phyloP scores from a whole-genome alignment of 2,113 vertebrate species.

The Lanius ludovicianus region DNA sequence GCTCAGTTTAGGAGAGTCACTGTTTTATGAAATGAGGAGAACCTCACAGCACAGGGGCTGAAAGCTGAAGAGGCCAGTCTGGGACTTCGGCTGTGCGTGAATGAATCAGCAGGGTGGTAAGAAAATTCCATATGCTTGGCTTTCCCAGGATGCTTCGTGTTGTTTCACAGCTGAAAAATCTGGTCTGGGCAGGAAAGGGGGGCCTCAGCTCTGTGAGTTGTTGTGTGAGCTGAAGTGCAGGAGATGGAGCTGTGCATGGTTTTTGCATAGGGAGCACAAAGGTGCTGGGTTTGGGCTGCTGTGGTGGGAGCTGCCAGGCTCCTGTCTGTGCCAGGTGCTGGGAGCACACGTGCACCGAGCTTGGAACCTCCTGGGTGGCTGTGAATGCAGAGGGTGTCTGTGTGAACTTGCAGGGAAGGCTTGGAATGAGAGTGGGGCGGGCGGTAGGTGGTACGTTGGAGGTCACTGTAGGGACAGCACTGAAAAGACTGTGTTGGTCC shows the following conservation, averaged over 20 bases:
- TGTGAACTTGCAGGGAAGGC: neutral
- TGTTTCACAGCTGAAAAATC: conserved; percentile 8
- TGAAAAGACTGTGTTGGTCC: neutral
- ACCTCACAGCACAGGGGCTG: neutral
- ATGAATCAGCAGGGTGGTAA: neutral
- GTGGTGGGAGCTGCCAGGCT: neutral
- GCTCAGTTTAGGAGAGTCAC: neutral
- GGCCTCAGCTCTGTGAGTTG: neutral
- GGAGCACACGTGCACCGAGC: fast-evolving
- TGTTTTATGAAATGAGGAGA: neutral
- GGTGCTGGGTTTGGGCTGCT: neutral
- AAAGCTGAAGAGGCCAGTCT: neutral
- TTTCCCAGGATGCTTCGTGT: neutral
- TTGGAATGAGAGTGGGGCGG: neutral
- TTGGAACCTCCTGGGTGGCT: neutral
- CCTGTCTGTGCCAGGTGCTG: neutral
- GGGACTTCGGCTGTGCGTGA: neutral
- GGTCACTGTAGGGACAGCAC: neutral
- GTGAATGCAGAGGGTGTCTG: neutral
- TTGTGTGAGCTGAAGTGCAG: neutral
- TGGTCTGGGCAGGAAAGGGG: neutral
- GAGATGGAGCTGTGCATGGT: fast-evolving
- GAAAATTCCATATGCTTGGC: neutral
- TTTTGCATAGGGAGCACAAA: neutral
- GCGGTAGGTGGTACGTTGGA: neutral